phyloP scores from a whole-genome alignment of 2,888 invertebrate genomes.

The Thelaira solivaga region DNA sequence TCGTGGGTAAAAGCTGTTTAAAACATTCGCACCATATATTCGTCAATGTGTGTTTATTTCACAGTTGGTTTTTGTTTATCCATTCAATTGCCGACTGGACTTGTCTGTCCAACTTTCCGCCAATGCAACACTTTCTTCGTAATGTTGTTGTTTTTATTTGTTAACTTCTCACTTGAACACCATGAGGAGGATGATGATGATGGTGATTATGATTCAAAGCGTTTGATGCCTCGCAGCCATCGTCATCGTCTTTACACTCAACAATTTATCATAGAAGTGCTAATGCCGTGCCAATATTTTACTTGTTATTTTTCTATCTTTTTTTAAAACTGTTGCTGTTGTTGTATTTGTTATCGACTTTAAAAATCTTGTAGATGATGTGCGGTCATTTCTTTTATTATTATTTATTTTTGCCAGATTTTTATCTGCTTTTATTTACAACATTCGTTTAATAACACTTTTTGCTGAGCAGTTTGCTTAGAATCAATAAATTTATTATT shows the following conservation, averaged over 20 bases:
- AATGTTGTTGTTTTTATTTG: neutral
- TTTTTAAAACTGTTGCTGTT: neutral
- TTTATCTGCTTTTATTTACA: conserved; percentile 10
- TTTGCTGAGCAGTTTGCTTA: conserved; percentile 13
- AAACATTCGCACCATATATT: conserved; percentile 54
- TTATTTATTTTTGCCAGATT: neutral
- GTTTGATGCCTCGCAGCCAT: conserved; percentile 51
- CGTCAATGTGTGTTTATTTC: conserved; percentile 14
- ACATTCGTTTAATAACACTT: conserved; percentile 29
- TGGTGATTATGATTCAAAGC: conserved; percentile 26
- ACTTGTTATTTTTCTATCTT: conserved; percentile 2
- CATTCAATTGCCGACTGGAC: conserved; percentile 16
- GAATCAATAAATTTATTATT: conserved; percentile 28
- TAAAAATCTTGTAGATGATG: conserved; percentile 35
- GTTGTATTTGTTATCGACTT: conserved; percentile 16
- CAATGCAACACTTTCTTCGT: conserved; percentile 45
- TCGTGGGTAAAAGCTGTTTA: conserved; percentile 61
- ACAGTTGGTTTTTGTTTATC: conserved; percentile 18
- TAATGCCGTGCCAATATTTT: conserved; percentile 44
- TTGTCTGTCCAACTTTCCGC: conserved; percentile 21
- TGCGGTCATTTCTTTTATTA: conserved; percentile 40
- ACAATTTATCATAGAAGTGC: conserved; percentile 51
- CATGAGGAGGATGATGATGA: neutral
- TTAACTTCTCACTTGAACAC: conserved; percentile 10
- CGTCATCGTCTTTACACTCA: conserved; percentile 29